phyloP scores from a whole-genome alignment of 1,140 invertebrate species.

The Xylocopa sonorina region DNA sequence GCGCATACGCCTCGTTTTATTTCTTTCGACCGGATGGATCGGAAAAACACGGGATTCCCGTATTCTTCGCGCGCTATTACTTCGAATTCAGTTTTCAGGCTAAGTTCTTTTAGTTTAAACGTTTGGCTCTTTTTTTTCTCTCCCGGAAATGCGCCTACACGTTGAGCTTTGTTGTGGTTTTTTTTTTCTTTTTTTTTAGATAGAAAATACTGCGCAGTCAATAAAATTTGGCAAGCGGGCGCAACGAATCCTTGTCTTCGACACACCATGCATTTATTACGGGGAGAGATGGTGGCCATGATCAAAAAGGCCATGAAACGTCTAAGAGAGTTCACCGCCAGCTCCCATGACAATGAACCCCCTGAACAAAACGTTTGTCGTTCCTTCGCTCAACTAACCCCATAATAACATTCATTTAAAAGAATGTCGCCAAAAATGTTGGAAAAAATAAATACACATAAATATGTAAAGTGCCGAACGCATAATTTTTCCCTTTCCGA shows the following conservation, averaged over 20 bases:
- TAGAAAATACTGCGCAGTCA: conserved; percentile 75
- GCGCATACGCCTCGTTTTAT: not conserved
- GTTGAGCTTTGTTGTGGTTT: conserved; percentile 70
- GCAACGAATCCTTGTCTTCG: conserved; percentile 32
- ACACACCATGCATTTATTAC: conserved; percentile 8
- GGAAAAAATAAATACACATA: too few species aligned
- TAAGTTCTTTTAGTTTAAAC: conserved; percentile 18
- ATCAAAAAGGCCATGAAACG: conserved; percentile 28
- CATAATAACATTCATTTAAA: conserved; percentile 8
- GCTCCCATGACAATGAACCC: conserved; percentile 65
- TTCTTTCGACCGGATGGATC: conserved; percentile 12
- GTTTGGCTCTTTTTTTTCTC: conserved; percentile 14
- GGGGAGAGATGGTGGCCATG: conserved; percentile 14
- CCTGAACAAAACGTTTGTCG: conserved; percentile 15
- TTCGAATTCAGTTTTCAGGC: conserved; percentile 10
- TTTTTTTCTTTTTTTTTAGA: too few species aligned
- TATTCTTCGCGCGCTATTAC: not conserved
- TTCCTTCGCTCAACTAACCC: not conserved
- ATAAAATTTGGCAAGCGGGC: conserved; percentile 67
- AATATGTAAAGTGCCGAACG: not conserved
- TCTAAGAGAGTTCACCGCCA: conserved; percentile 46
- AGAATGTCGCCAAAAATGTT: not conserved
- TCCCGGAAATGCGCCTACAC: conserved; percentile 67
- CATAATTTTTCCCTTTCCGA: not conserved
- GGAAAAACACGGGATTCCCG: not conserved